These are phyloP conservation scores for Oryzias melastigma DNA, from an alignment of 2,113 vertebrate genomes.

Conservation along the genomic window DNA sequence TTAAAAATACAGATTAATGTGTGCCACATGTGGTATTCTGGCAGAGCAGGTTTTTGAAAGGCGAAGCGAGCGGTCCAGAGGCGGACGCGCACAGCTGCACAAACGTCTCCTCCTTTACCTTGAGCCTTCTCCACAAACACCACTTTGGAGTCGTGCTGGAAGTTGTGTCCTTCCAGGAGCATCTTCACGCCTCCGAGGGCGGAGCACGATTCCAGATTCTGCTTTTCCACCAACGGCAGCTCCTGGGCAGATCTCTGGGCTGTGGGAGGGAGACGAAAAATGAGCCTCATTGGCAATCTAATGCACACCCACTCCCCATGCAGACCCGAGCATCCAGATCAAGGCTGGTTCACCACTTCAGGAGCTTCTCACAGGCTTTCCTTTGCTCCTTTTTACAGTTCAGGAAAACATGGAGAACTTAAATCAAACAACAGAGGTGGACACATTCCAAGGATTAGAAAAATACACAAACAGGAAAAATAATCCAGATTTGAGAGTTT, in stretches of 20 bases:
- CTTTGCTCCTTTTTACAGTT: too few relatives aligned
- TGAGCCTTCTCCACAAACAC: slow-evolving; percentile 97
- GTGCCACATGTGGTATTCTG: slow-evolving; percentile 80
- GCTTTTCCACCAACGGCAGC: slow-evolving; percentile 95
- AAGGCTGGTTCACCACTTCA: slow-evolving; percentile 44
- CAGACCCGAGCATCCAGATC: slow-evolving; percentile 71
- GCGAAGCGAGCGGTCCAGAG: slow-evolving; percentile 40
- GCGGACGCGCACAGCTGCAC: slow-evolving; percentile 27
- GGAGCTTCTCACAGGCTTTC: not conserved
- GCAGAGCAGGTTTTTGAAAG: slow-evolving; percentile 75
- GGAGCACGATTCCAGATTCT: slow-evolving; percentile 87
- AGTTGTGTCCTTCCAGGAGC: slow-evolving; percentile 92
- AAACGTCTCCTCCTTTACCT: slow-evolving; percentile 77
- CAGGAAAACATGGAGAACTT: too few relatives aligned
- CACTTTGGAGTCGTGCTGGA: slow-evolving; percentile 95
- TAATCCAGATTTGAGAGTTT: too few relatives aligned
- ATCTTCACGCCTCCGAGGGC: slow-evolving; percentile 89
- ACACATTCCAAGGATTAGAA: too few relatives aligned
- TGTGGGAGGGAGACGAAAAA: slow-evolving; percentile 54
- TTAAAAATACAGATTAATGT: slow-evolving; percentile 84
- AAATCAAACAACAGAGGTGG: too few relatives aligned
- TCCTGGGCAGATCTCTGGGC: slow-evolving; percentile 97
- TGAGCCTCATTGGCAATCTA: slow-evolving; percentile 28
- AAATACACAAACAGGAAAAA: too few relatives aligned
- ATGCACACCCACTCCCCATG: slow-evolving; percentile 70